Evolutionary conservation across 2,888 invertebrate genomes (phyloP).

Genomic region (Tipula unca): DNA sequence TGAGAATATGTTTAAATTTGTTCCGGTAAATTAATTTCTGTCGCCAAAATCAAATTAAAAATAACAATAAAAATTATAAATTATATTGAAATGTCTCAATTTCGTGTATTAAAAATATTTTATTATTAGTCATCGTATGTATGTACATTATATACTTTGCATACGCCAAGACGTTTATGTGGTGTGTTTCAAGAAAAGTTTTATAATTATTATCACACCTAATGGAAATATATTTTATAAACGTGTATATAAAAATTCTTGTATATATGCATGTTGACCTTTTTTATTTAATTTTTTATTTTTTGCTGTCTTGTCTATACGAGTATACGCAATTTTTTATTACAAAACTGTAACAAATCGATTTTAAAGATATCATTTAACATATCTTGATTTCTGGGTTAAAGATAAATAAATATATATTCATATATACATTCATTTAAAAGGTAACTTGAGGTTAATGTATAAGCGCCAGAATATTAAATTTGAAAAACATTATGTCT

Average conservation of each 20-base stretch:
- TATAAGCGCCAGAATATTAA: background rate
- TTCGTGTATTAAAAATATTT: background rate
- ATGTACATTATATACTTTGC: background rate
- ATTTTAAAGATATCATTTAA: background rate
- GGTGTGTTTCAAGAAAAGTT: background rate
- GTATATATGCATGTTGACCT: background rate
- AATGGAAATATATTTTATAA: too few relatives aligned
- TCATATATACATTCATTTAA: background rate
- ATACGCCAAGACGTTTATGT: background rate
- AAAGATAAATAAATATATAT: background rate
- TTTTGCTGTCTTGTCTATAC: background rate
- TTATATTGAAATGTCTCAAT: background rate
- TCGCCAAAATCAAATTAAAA: slow-evolving; percentile 14
- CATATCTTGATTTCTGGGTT: background rate
- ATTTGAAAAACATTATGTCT: background rate
- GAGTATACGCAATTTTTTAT: background rate
- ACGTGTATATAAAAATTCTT: background rate
- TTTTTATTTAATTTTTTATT: too few relatives aligned
- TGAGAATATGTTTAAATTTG: background rate
- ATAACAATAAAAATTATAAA: slow-evolving; percentile 8
- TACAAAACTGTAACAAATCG: background rate
- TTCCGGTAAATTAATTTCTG: slow-evolving; percentile 14
- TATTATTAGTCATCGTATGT: background rate
- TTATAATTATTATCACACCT: background rate
- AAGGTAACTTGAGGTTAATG: background rate